A percentile compares a stretch with the other conserved stretches of the same genome.
Conservation (phyloP, 2,888 invertebrate genomes). For the Apotomis turbidana region DNA sequence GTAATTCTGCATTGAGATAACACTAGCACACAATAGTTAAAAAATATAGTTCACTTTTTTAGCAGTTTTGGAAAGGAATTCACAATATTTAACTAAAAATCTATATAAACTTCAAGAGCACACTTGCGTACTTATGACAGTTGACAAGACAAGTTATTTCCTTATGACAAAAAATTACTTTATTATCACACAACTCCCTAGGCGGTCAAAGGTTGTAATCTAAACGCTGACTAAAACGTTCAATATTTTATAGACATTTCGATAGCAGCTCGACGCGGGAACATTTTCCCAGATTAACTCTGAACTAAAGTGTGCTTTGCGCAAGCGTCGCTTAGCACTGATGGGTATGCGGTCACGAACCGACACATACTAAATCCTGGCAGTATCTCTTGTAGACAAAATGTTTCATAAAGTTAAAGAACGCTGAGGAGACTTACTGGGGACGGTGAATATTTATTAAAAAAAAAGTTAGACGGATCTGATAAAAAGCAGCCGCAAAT, state of each 20-base stretch:
- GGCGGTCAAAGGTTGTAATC: conserved; percentile 15
- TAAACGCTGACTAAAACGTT: conserved; percentile 18
- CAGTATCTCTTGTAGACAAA: conserved; percentile 55
- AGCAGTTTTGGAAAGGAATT: too few species aligned
- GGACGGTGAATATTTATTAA: background rate
- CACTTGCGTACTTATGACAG: too few species aligned
- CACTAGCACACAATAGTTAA: too few species aligned
- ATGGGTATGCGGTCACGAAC: conserved; percentile 60
- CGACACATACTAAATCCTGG: conserved; percentile 51
- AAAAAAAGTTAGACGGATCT: too few species aligned
- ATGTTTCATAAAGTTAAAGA: conserved; percentile 56
- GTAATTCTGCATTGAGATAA: too few species aligned
- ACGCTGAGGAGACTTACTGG: background rate
- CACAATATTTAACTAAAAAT: too few species aligned
- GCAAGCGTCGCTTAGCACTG: conserved; percentile 54
- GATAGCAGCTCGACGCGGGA: conserved; percentile 32
- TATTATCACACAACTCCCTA: too few species aligned
- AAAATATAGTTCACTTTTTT: too few species aligned
- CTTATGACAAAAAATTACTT: too few species aligned
- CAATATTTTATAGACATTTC: conserved; percentile 39
- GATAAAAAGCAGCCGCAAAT: too few species aligned
- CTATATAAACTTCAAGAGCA: too few species aligned
- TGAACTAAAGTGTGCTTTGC: conserved; percentile 58
- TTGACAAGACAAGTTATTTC: too few species aligned
- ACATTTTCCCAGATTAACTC: conserved; percentile 55